Percentiles rank a stretch among this genome's conserved stretches.
Evolutionary conservation across 1,140 invertebrate species (phyloP).

Genomic region (Ericerus pela): DNA sequence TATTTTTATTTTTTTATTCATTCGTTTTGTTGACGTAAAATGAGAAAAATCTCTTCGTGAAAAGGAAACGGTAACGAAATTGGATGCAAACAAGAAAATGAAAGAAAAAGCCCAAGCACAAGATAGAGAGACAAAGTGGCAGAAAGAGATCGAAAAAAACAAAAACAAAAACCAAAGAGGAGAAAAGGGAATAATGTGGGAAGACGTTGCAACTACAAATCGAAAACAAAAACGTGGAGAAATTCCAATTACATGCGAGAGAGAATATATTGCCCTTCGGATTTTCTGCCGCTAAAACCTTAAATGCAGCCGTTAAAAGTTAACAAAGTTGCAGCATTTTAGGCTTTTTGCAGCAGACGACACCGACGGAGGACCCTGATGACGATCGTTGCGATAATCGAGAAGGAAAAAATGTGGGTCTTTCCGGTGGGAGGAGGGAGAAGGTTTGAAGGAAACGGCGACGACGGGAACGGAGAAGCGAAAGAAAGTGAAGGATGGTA

Average conservation of each 20-base stretch:
- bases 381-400: too few relatives aligned
- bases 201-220: background rate
- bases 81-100: background rate
- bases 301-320: slow-evolving; percentile 4
- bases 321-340: slow-evolving; percentile 12
- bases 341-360: background rate
- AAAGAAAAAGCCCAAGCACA: background rate
- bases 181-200: background rate
- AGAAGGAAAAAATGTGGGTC: too few relatives aligned
- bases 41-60: too few relatives aligned
- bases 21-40: too few relatives aligned
- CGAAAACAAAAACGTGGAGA: slow-evolving; percentile 3
- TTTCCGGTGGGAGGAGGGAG: too few relatives aligned
- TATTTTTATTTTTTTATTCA: too few relatives aligned
- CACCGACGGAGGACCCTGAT: too few relatives aligned
- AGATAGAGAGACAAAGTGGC: background rate
- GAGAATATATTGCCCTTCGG: slow-evolving; percentile 8
- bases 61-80: too few relatives aligned
- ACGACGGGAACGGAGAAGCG: too few relatives aligned
- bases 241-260: slow-evolving; percentile 6
- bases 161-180: background rate
- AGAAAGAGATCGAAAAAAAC: background rate
- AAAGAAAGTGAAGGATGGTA: too few relatives aligned
- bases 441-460: too few relatives aligned
- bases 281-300: slow-evolving; percentile 5